These are phyloP conservation scores for Leptogaster cylindrica DNA, from an alignment of 2,888 invertebrate species.

Conservation along the genomic window DNA sequence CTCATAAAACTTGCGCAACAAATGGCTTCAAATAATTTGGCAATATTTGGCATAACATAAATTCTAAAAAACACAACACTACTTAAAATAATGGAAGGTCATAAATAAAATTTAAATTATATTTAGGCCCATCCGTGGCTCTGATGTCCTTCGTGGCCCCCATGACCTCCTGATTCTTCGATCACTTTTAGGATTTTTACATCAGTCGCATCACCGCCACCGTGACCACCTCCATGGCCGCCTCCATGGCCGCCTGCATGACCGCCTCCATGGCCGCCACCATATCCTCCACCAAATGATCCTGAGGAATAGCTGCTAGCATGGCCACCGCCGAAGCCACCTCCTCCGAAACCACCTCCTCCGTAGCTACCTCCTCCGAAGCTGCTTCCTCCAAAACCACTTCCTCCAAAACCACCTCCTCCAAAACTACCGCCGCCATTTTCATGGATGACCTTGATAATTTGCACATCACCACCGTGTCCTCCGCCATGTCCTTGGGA, in stretches of 20 bases:
- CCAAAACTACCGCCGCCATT: background rate
- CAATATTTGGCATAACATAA: conserved; percentile 16
- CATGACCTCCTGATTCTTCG: too few relatives aligned
- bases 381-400: background rate
- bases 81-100: background rate
- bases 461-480: background rate
- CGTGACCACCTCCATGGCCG: background rate
- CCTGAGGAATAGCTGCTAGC: background rate
- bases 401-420: background rate
- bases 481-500: background rate
- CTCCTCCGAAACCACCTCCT: background rate
- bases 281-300: background rate
- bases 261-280: conserved; percentile 13
- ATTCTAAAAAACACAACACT: background rate
- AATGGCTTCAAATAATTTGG: background rate
- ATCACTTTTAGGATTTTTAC: background rate
- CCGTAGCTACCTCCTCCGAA: background rate
- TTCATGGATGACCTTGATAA: conserved; percentile 9
- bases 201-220: background rate
- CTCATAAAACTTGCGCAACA: too few relatives aligned
- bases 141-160: too few relatives aligned
- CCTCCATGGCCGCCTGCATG: background rate
- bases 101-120: background rate
- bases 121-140: background rate
- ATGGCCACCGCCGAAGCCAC: background rate